phyloP scores from a whole-genome alignment of 2,113 vertebrate species.

The Pollachius pollachius region DNA sequence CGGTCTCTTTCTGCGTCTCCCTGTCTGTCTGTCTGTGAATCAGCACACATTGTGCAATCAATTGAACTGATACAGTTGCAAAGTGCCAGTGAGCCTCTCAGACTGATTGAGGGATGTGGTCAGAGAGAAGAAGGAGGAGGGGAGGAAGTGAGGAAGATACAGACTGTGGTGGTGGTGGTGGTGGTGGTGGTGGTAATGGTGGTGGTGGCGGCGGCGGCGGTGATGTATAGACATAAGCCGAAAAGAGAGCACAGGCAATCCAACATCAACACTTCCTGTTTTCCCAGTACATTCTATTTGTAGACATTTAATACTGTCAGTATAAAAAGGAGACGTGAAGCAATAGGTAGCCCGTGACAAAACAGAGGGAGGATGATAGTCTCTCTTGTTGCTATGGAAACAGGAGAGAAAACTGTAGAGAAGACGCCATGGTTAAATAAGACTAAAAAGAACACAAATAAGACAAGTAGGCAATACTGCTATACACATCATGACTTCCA shows the following conservation, averaged over 20 bases:
- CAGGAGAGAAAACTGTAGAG: conserved; percentile 43
- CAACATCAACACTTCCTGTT: conserved; percentile 6
- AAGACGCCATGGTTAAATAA: conserved; percentile 32
- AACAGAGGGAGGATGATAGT: background rate
- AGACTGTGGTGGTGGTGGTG: background rate
- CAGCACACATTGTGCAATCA: conserved; percentile 47
- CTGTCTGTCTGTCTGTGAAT: background rate
- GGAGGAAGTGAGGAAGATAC: conserved; percentile 4
- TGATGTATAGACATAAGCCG: background rate
- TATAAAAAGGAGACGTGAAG: background rate
- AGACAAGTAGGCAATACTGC: background rate
- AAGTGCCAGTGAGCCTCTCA: conserved; percentile 24
- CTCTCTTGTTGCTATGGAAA: conserved; percentile 59
- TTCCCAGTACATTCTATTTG: conserved; percentile 1
- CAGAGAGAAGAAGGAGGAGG: conserved; percentile 9
- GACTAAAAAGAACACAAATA: conserved; percentile 25
- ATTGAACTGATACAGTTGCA: conserved; percentile 43
- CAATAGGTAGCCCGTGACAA: background rate
- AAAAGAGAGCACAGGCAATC: background rate
- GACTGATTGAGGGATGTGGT: conserved; percentile 34
- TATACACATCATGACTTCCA: background rate
- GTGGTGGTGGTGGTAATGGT: background rate
- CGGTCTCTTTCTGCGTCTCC: conserved; percentile 1
- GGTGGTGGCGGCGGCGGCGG: conserved; percentile 3
- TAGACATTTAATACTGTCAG: background rate